phyloP scores from a whole-genome alignment of 2,888 invertebrate species.

The Amiota minor region DNA sequence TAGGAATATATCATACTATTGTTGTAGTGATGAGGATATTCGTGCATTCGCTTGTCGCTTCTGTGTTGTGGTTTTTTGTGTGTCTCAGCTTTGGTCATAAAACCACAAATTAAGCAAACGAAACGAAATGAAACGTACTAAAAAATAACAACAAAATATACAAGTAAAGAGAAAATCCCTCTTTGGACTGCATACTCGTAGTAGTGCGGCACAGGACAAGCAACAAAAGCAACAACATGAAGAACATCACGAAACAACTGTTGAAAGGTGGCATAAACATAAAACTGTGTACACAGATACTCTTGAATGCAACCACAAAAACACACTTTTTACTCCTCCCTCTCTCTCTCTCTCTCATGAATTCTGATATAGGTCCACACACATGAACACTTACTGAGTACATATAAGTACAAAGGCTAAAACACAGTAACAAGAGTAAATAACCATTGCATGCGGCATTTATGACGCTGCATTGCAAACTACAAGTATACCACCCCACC shows the following conservation, averaged over 20 bases:
- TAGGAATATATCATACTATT: slow-evolving; percentile 42
- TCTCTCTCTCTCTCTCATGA: slow-evolving; percentile 11
- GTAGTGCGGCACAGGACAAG: slow-evolving; percentile 51
- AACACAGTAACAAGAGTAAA: slow-evolving; percentile 44
- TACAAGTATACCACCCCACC: neutral
- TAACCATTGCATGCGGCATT: slow-evolving; percentile 16
- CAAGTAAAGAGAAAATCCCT: slow-evolving; percentile 48
- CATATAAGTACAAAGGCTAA: slow-evolving; percentile 30
- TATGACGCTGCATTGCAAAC: slow-evolving; percentile 5
- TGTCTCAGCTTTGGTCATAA: slow-evolving; percentile 57
- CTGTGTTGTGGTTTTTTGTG: slow-evolving; percentile 35
- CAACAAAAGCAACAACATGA: slow-evolving; percentile 31
- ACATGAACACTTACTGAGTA: slow-evolving; percentile 23
- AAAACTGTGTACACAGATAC: slow-evolving; percentile 50
- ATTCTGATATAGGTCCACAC: slow-evolving; percentile 29
- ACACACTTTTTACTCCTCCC: no score
- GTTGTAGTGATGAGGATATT: slow-evolving; percentile 34
- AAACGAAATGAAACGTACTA: no score
- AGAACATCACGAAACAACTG: neutral
- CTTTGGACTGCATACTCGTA: slow-evolving; percentile 5
- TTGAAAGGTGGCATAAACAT: slow-evolving; percentile 23
- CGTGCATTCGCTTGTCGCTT: slow-evolving; percentile 58
- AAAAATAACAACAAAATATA: no score
- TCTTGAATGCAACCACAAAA: no score
- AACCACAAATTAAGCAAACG: slow-evolving; percentile 65